A percentile compares a stretch with the other conserved stretches of the same genome.
These are phyloP conservation scores for Uropetala carovei DNA, from an alignment of 2,888 invertebrate species.

Conservation along the genomic window DNA sequence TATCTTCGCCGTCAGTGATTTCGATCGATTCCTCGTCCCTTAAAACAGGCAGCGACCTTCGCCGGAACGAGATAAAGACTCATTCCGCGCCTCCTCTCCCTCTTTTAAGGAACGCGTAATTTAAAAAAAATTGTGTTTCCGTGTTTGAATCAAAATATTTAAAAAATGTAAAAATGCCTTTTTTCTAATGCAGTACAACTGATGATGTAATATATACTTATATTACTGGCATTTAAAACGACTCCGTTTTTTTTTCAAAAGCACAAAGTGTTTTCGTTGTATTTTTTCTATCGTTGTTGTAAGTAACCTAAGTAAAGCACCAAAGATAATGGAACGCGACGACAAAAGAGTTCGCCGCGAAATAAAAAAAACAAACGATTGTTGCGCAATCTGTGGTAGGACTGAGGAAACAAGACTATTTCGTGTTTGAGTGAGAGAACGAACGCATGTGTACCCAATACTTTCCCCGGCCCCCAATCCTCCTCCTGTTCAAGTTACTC, in stretches of 20 bases:
- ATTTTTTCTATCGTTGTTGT: slow-evolving; percentile 58
- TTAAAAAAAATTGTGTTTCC: slow-evolving; percentile 55
- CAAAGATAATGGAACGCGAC: slow-evolving; percentile 33
- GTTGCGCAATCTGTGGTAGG: neutral
- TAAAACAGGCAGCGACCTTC: neutral
- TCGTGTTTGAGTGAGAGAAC: neutral
- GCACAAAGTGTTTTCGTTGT: slow-evolving; percentile 62
- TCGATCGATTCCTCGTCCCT: neutral
- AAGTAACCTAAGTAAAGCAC: slow-evolving; percentile 43
- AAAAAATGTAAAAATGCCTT: slow-evolving; percentile 44
- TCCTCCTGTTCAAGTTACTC: neutral
- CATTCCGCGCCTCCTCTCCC: neutral
- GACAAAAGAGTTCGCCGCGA: neutral
- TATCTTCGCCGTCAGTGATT: neutral
- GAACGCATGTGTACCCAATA: neutral
- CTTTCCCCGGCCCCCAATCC: too few species aligned
- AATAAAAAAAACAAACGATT: neutral
- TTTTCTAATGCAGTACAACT: slow-evolving; percentile 60
- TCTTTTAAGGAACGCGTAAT: neutral
- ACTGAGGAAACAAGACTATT: neutral
- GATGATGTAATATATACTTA: slow-evolving; percentile 57
- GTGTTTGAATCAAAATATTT: slow-evolving; percentile 61
- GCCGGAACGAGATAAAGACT: neutral
- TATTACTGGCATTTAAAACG: slow-evolving; percentile 34
- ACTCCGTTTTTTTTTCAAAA: slow-evolving; percentile 35